Evolutionary conservation across 2,888 invertebrate species (phyloP).

Genomic region (Eledone cirrhosa): DNA sequence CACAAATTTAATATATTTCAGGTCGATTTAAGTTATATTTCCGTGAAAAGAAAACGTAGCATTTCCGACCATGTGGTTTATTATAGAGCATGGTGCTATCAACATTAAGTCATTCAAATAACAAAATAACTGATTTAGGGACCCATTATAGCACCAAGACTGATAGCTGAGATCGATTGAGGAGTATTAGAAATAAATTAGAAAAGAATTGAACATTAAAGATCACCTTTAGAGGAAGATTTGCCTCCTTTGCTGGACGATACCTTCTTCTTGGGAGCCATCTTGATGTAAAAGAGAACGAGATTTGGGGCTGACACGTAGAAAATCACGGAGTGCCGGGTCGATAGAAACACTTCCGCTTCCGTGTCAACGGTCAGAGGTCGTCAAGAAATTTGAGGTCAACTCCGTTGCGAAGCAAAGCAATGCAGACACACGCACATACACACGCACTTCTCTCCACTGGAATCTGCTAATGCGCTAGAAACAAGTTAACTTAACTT

Average conservation of each 20-base stretch:
- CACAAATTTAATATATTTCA: no score
- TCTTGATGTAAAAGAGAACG: conserved; percentile 69
- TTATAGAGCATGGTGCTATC: no score
- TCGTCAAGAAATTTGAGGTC: background rate
- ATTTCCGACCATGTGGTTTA: background rate
- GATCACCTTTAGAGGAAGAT: background rate
- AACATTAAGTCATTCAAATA: background rate
- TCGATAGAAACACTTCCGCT: background rate
- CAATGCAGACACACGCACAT: background rate
- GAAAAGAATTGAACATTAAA: background rate
- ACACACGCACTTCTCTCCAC: no score
- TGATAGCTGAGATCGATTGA: no score
- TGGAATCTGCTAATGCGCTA: no score
- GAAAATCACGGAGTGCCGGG: background rate
- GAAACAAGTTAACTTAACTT: background rate
- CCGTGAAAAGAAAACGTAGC: no score
- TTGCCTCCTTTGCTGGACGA: conserved; percentile 35
- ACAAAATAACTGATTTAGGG: background rate
- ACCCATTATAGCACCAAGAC: no score
- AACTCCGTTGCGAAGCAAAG: conserved; percentile 16
- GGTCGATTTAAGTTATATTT: no score
- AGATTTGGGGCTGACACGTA: conserved; percentile 37
- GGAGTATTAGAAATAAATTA: background rate
- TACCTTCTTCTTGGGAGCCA: conserved; percentile 79
- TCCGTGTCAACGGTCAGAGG: background rate